A percentile compares a stretch with the other conserved stretches of the same genome.
These are phyloP conservation scores for Halisarca cf. caerulea DNA, from an alignment of 37 sponge, comb jelly and placozoan genomes.

Conservation along the genomic window DNA sequence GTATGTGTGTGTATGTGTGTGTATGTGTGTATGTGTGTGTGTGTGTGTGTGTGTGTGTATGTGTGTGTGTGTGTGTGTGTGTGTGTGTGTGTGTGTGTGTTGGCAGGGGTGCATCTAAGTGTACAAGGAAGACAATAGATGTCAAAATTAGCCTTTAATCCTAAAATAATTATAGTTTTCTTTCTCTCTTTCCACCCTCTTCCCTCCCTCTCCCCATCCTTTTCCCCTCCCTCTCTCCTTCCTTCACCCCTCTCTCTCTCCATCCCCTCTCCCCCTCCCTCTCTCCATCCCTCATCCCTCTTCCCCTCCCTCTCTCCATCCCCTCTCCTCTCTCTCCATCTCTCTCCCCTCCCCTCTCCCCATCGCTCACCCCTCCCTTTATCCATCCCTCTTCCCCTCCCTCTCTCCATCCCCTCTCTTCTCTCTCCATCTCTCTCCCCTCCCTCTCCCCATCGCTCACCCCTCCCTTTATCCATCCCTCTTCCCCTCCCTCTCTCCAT, in stretches of 20 bases:
- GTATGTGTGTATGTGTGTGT: slow-evolving; percentile 19
- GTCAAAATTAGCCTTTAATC: too few relatives aligned
- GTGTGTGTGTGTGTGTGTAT: not conserved
- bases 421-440: not conserved
- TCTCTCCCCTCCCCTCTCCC: not conserved
- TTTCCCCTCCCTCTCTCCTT: too few relatives aligned
- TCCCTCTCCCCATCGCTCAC: not conserved
- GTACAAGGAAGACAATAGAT: too few relatives aligned
- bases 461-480: not conserved
- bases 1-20: slow-evolving; percentile 29
- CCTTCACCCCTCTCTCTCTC: too few relatives aligned
- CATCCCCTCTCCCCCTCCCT: too few relatives aligned
- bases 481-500: not conserved
- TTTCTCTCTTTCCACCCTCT: too few relatives aligned
- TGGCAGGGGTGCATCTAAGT: not conserved
- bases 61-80: slow-evolving; percentile 17
- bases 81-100: slow-evolving; percentile 29
- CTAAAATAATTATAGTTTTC: too few relatives aligned
- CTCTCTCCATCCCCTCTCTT: not conserved
- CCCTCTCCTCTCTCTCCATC: too few relatives aligned
- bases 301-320: too few relatives aligned
- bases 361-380: not conserved
- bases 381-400: not conserved
- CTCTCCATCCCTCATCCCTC: too few relatives aligned
- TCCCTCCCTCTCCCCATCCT: too few relatives aligned